Evolutionary conservation across 2,888 invertebrate genomes (phyloP), one percentile per base, ranked within the genome.

Genomic region (Frankliniella fusca): DNA sequence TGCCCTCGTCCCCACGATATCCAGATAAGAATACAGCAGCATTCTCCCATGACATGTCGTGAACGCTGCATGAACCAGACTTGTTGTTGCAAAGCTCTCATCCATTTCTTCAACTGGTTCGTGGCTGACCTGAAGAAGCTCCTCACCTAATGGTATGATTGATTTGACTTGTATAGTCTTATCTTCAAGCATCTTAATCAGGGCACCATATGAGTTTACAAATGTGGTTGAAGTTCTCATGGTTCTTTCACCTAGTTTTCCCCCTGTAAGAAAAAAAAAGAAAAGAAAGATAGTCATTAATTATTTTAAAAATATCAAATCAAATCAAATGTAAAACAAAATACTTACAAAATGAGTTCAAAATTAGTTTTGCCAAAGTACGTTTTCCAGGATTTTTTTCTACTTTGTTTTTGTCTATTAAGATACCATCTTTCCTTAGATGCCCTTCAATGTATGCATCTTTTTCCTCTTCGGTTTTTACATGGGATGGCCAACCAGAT

Each of bases 321-420:
- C 0, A 15, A 0, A 61, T 10, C 1, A 15, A 27, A 27, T 76
- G 2, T 18, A 61, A 18, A 3, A 15, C 0, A 23, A 70, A 65
- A 65, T n/a, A 65, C 70, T 70, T 23, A 70, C 70, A 70, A 23
- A 70, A 70, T 7, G 70, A 70, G 10, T 70, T 70, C 70, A 70
- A 11, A 23, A 70, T 70, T 23, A 70, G 9, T 12, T 76, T 76
- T 23, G 70, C 27, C 23, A 76, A 10, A 0, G 70, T 76, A 9
- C 70, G 8, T 27, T 27, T 23, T 0, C 70, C 70, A 2, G 23
- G 27, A 27, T 76, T 76, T 23, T 27, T 23, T 9, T 27, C 27
- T 0, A 76, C 23, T 10, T 76, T 76, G 0, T 1, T 9, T 27
- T 23, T 27, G 1, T 76, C 12, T 0, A 76, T 23, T 0, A 8